Evolutionary conservation across 2,888 invertebrate genomes (phyloP).

Genomic region (Ganaspis brasiliensis): DNA sequence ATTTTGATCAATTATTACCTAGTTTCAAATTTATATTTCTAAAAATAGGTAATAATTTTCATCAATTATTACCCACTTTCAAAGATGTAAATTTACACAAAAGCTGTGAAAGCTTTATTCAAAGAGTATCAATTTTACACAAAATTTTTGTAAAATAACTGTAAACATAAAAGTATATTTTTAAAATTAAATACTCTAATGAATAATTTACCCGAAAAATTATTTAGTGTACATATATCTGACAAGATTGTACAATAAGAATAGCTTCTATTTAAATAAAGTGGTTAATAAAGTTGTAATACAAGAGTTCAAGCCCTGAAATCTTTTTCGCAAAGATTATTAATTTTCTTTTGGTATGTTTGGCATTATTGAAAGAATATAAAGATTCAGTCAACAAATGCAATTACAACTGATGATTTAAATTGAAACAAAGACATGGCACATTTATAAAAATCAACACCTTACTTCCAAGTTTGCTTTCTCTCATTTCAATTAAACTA

Average conservation of each 20-base stretch:
- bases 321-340: not conserved
- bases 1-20: too few relatives aligned
- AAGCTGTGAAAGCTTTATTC: too few relatives aligned
- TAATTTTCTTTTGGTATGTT: slow-evolving; percentile 28
- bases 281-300: not conserved
- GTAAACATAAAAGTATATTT: too few relatives aligned
- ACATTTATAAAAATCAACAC: slow-evolving; percentile 11
- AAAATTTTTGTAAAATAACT: too few relatives aligned
- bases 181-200: too few relatives aligned
- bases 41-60: too few relatives aligned
- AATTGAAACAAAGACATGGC: slow-evolving; percentile 19
- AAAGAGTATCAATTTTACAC: too few relatives aligned
- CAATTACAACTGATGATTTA: slow-evolving; percentile 17
- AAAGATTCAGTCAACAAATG: not conserved
- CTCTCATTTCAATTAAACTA: slow-evolving; percentile 1
- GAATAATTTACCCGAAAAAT: too few relatives aligned
- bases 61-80: too few relatives aligned
- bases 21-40: too few relatives aligned
- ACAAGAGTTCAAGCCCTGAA: not conserved
- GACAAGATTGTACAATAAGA: slow-evolving; percentile 19
- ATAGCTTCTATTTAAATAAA: slow-evolving; percentile 20
- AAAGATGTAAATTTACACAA: too few relatives aligned
- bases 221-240: not conserved
- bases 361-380: not conserved
- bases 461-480: not conserved